These are phyloP conservation scores for Podabrus alpinus DNA, from an alignment of 2,888 invertebrate species.

Conservation along the genomic window DNA sequence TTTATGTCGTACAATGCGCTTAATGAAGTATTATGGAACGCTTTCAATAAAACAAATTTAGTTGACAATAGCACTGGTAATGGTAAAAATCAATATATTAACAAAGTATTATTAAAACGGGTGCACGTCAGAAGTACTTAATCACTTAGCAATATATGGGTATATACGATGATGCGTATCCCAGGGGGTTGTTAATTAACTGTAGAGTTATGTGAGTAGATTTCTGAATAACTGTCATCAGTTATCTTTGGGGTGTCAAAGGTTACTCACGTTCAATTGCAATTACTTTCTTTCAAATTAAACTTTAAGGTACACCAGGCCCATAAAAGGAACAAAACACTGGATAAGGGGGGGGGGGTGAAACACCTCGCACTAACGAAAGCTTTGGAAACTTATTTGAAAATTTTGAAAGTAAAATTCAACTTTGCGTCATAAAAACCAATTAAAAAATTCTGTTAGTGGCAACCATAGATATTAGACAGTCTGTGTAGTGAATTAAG, in stretches of 20 bases:
- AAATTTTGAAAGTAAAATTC: too few relatives aligned
- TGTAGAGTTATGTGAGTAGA: constrained; percentile 21
- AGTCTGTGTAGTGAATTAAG: not conserved
- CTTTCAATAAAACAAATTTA: not conserved
- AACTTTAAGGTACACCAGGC: not conserved
- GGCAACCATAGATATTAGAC: not conserved
- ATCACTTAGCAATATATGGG: constrained; percentile 8
- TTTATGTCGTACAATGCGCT: not conserved
- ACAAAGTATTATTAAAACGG: constrained; percentile 1
- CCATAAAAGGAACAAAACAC: not conserved
- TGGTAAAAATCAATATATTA: constrained; percentile 1
- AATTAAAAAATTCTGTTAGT: not conserved
- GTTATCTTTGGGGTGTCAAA: constrained; percentile 16
- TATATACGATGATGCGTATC: constrained; percentile 14
- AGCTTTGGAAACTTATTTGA: too few relatives aligned
- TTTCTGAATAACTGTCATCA: constrained; percentile 20
- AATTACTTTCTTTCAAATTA: constrained; percentile 11
- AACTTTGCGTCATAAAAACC: too few relatives aligned
- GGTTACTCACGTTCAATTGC: constrained; percentile 18
- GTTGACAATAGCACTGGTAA: not conserved
- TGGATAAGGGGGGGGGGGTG: not conserved
- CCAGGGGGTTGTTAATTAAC: constrained; percentile 20
- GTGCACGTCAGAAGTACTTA: constrained; percentile 8
- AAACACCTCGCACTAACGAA: too few relatives aligned
- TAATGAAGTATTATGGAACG: not conserved